Evolutionary conservation across 2,888 invertebrate genomes (phyloP).

Genomic region (Hololepta plana): DNA sequence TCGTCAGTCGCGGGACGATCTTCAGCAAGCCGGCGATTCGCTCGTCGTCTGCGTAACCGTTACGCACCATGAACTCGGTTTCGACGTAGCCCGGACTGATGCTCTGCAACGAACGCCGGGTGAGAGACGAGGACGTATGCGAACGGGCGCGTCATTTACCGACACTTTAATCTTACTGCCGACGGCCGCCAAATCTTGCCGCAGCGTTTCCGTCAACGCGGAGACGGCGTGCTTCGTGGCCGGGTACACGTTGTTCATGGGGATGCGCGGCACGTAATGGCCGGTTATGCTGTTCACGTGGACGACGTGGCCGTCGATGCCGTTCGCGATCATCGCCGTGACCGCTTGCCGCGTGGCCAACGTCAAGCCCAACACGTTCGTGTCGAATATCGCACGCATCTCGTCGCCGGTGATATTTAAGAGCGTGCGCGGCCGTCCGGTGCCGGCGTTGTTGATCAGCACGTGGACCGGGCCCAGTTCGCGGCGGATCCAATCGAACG

Average conservation of each 20-base stretch:
- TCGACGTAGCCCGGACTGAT: constrained; percentile 8
- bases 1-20: constrained; percentile 6
- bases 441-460: constrained; percentile 10
- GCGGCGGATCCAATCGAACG: constrained; percentile 8
- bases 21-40: constrained; percentile 6
- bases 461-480: constrained; percentile 9
- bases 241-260: constrained; percentile 8
- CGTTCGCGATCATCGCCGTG: constrained; percentile 5
- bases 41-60: constrained; percentile 6
- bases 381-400: constrained; percentile 7
- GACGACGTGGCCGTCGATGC: constrained; percentile 6
- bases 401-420: constrained; percentile 6
- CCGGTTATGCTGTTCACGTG: constrained; percentile 8
- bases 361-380: constrained; percentile 7
- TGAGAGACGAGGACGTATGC: too few relatives aligned
- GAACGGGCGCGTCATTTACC: too few relatives aligned
- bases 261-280: constrained; percentile 8
- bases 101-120: constrained; percentile 7
- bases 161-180: constrained; percentile 7
- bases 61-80: constrained; percentile 7
- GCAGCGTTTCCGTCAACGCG: constrained; percentile 7
- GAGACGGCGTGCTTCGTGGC: constrained; percentile 8
- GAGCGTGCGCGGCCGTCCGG: constrained; percentile 6
- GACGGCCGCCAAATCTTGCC: constrained; percentile 7
- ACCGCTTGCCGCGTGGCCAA: constrained; percentile 7